Conservation (phyloP, 2,888 invertebrate species). For the Phrixothrix hirtus region DNA sequence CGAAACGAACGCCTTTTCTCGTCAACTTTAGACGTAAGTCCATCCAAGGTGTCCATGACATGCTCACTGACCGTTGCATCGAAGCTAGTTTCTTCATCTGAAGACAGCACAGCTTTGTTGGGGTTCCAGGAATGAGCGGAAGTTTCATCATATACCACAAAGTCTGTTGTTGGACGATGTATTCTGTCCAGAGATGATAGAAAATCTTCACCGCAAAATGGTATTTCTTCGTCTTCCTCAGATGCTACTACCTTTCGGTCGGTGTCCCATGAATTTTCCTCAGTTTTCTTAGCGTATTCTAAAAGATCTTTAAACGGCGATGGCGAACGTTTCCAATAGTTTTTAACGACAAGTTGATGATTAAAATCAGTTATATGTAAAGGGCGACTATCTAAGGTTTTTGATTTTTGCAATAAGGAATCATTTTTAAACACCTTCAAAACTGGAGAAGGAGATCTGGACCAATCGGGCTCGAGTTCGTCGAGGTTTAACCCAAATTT, state of each 20-base stretch:
- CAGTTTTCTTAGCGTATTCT: slow-evolving; percentile 4
- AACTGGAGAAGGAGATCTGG: slow-evolving; percentile 15
- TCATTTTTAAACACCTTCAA: not conserved
- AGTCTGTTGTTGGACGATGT: slow-evolving; percentile 23
- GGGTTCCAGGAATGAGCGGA: slow-evolving; percentile 11
- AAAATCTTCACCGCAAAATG: slow-evolving; percentile 50
- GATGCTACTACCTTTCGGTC: slow-evolving; percentile 8
- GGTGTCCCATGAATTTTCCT: slow-evolving; percentile 11
- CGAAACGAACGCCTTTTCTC: slow-evolving; percentile 14
- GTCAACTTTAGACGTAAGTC: slow-evolving; percentile 9
- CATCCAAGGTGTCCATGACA: slow-evolving; percentile 5
- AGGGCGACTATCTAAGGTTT: slow-evolving; percentile 25
- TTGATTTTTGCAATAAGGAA: not conserved
- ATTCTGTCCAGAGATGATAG: slow-evolving; percentile 67
- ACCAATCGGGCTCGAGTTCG: slow-evolving; percentile 39
- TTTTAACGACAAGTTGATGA: slow-evolving; percentile 57
- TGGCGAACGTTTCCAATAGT: slow-evolving; percentile 57
- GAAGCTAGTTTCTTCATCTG: slow-evolving; percentile 10
- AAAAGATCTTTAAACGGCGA: slow-evolving; percentile 51
- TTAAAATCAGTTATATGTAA: slow-evolving; percentile 51
- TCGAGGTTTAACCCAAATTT: slow-evolving; percentile 40
- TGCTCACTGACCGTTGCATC: not conserved
- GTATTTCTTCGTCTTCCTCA: slow-evolving; percentile 13
- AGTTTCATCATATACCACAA: not conserved
- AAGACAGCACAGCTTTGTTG: not conserved